Evolutionary conservation across 1,140 invertebrate genomes (phyloP).

Genomic region (Elymnias hypermnestra): DNA sequence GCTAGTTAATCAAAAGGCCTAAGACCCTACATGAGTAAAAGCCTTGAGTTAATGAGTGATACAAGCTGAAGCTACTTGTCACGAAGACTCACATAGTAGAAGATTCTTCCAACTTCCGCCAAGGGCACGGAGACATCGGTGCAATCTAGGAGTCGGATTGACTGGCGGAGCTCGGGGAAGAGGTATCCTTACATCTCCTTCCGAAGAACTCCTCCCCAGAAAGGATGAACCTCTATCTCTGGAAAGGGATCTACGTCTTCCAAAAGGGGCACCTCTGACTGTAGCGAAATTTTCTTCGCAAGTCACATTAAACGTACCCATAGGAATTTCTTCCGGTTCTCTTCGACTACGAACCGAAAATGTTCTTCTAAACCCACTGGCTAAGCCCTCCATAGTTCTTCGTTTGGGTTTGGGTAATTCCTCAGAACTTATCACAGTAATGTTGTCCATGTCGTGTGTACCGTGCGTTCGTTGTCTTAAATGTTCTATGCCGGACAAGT

Average conservation of each 20-base stretch:
- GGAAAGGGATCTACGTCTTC: conserved; percentile 58
- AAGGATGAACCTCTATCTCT: conserved; percentile 58
- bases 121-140: conserved; percentile 78
- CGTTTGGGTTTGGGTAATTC: conserved; percentile 62
- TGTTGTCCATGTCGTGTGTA: conserved; percentile 55
- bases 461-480: conserved; percentile 42
- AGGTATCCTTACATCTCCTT: conserved; percentile 67
- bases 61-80: conserved; percentile 36
- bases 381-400: conserved; percentile 62
- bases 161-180: conserved; percentile 45
- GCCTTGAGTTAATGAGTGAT: conserved; percentile 30
- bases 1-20: conserved; percentile 35
- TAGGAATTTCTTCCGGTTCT: conserved; percentile 53
- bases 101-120: conserved; percentile 81
- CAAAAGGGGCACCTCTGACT: conserved; percentile 63
- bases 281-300: conserved; percentile 64
- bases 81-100: conserved; percentile 78
- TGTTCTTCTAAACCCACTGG: conserved; percentile 59
- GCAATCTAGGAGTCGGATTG: conserved; percentile 70
- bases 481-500: conserved; percentile 50
- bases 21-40: conserved; percentile 18
- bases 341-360: conserved; percentile 58
- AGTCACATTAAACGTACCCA: conserved; percentile 61
- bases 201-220: conserved; percentile 70
- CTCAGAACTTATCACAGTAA: conserved; percentile 71